These are phyloP conservation scores for Bemisia tabaci DNA, from an alignment of 1,140 invertebrate genomes.

Conservation along the genomic window DNA sequence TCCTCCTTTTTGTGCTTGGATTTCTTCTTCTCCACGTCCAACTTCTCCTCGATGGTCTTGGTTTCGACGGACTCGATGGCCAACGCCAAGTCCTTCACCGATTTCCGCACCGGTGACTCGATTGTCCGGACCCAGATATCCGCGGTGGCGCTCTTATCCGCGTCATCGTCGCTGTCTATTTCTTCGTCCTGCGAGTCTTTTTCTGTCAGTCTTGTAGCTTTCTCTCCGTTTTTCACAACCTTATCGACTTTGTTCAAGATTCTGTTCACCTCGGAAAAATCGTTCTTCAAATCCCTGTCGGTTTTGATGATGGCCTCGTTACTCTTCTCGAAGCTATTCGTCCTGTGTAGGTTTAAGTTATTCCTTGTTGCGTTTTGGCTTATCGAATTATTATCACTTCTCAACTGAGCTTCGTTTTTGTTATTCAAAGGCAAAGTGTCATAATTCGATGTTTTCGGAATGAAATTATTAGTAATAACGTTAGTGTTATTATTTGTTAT, in stretches of 20 bases:
- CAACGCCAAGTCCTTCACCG: neutral
- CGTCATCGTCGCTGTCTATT: neutral
- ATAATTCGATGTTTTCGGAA: neutral
- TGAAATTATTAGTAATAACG: neutral
- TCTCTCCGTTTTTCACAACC: neutral
- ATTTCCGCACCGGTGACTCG: conserved; percentile 21
- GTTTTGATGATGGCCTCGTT: conserved; percentile 2
- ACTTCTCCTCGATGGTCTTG: neutral
- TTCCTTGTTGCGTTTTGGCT: neutral
- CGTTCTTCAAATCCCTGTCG: conserved; percentile 7
- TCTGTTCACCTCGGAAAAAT: conserved; percentile 6
- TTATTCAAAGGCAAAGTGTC: neutral
- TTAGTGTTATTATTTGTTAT: neutral
- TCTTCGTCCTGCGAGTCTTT: conserved; percentile 4
- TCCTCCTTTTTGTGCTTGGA: neutral
- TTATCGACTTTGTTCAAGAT: neutral
- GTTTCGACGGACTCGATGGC: conserved; percentile 4
- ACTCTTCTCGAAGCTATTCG: neutral
- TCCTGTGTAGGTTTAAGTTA: neutral
- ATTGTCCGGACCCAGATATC: conserved; percentile 26
- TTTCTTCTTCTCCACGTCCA: neutral
- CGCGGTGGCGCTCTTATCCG: conserved; percentile 23
- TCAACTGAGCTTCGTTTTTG: neutral
- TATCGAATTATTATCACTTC: neutral
- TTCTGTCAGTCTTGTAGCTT: conserved; percentile 10